phyloP scores from a whole-genome alignment of 2,888 invertebrate species.

The Melipona bicolor region DNA sequence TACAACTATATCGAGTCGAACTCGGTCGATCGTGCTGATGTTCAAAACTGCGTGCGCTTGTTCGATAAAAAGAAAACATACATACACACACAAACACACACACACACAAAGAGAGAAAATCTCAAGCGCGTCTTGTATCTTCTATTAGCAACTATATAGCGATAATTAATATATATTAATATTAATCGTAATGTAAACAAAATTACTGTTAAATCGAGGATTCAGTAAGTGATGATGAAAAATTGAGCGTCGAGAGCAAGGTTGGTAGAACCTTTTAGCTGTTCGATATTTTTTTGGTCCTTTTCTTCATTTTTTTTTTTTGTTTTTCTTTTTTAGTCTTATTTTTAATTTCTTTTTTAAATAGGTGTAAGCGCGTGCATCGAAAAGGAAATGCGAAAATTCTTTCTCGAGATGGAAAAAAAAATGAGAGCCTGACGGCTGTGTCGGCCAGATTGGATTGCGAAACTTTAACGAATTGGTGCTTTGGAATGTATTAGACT shows the following conservation, averaged over 20 bases:
- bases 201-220: constrained; percentile 59
- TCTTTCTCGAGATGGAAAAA: background rate
- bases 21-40: constrained; percentile 23
- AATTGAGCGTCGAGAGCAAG: background rate
- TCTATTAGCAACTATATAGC: constrained; percentile 48
- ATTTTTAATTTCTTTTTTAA: background rate
- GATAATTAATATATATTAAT: constrained; percentile 40
- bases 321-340: background rate
- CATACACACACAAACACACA: too few relatives aligned
- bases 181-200: constrained; percentile 49
- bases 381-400: background rate
- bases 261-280: constrained; percentile 8
- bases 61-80: constrained; percentile 9
- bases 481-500: constrained; percentile 83
- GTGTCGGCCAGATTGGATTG: constrained; percentile 28
- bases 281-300: background rate
- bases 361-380: constrained; percentile 3
- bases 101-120: background rate
- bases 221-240: constrained; percentile 9
- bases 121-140: constrained; percentile 39
- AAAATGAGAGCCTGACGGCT: too few relatives aligned
- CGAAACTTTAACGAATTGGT: constrained; percentile 78
- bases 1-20: background rate
- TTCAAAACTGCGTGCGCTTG: constrained; percentile 32
- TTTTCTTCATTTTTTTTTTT: background rate